Base-by-base conservation (phyloP, 2,797 vertebrate species). In the Neosalanx taihuensis region DNA sequence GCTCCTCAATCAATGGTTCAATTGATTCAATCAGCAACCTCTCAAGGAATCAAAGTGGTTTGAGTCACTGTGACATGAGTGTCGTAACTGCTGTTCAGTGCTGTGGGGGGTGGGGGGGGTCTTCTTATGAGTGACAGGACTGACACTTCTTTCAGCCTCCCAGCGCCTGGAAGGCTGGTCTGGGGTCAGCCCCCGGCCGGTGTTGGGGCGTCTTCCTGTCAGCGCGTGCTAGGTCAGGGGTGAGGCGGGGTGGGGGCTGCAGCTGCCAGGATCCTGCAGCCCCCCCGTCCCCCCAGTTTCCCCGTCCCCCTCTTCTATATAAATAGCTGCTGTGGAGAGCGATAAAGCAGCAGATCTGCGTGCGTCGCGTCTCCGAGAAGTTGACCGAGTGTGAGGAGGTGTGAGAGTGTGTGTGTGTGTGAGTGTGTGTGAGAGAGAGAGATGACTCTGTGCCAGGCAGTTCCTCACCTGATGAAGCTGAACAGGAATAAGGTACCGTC, bases 401-500 rank as follows among this genome's bases (percentile, higher is more conserved):
- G 23, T 73, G 76, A 69, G 81, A 81, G 70, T 56, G 82, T 83
- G 89, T 84, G 81, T 85, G 72, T 80, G 83, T 69, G 84, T 84
- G 64, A 80, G 23, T 60, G 64, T 60, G 35, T 29, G 63, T 62
- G 79, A 81, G 77, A 83, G 81, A 87, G 23, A 26, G 23, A 78
- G 86, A 88, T 91, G 89, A 90, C 85, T 74, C 87, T 91, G 72
- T 89, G 90, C 82, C 84, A 88, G 77, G 76, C 58, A 7, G 63
- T 41, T 33, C 85, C 86, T 35, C 82, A 89, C 79, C 89, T 82
- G 84, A 91, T 91, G 89, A 93, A 93, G 89, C 85, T 91, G 83
- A 91, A 79, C 89, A 92, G 81, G 83, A 92, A 74, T 72, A 92
- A 94, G 93, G 93, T 93, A 91, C 81, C 76, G 80, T 81, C 12